Evolutionary conservation across 2,888 invertebrate species (phyloP).

Genomic region (Plemyria rubiginata): DNA sequence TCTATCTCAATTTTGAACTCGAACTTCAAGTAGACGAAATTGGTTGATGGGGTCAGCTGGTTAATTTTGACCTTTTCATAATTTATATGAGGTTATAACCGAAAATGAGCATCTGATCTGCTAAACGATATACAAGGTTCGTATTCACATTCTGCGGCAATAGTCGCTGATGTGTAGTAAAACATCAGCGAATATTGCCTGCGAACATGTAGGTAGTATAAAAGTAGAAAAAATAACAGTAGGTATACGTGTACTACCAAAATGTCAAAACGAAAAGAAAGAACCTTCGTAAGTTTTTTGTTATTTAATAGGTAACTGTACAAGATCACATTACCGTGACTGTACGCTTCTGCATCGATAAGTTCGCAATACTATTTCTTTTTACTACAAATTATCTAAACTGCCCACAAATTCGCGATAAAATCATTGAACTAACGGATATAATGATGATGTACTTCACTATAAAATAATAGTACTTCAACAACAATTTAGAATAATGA

Average conservation of each 20-base stretch:
- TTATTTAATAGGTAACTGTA: no score
- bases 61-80: conserved; percentile 21
- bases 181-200: no score
- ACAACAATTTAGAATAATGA: conserved; percentile 44
- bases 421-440: background rate
- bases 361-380: background rate
- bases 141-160: no score
- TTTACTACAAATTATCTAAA: background rate
- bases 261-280: no score
- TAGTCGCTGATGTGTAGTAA: no score
- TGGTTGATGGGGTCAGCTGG: conserved; percentile 57
- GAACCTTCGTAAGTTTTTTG: no score
- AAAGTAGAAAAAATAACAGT: no score
- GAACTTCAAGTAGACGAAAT: conserved; percentile 59
- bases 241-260: no score
- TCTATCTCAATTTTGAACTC: conserved; percentile 58
- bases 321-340: no score
- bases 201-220: no score
- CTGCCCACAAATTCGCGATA: conserved; percentile 12
- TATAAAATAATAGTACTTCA: conserved; percentile 2
- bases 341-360: conserved; percentile 5
- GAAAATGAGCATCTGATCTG: background rate
- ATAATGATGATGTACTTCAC: background rate
- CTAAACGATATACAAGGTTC: no score
- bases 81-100: background rate